Evolutionary conservation across 2,888 invertebrate genomes (phyloP), one percentile per base, ranked within the genome.

Genomic region (Acleris laterana): DNA sequence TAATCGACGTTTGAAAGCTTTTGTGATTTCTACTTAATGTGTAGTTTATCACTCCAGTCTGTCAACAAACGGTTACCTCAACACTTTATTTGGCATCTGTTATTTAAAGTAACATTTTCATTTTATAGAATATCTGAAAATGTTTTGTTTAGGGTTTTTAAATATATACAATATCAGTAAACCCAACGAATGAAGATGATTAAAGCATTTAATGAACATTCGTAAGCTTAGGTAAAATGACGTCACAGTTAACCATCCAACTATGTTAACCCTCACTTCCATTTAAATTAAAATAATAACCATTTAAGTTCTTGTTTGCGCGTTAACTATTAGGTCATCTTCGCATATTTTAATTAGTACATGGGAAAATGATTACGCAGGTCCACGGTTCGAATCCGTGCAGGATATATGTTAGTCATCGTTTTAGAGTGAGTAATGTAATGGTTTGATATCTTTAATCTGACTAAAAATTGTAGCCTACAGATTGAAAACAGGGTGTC

Each of bases 321-420:
- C 42, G 38, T 62, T 48, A 64, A 63, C 48, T 60, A 74, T 77
- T 75, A 77, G 72, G 73, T 78, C 75, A 77, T 74, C 74, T 68
- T 38, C 61, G 68, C 69, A 66, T 70, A 72, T 69, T 63, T 71
- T 69, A 57, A 62, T 72, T 69, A 60, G 68, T 73, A 68, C 71
- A 76, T 73, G 72, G 73, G 74, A 73, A 74, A 74, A 68, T 52
- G 60, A 67, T 74, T 75, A 72, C 58, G 66, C 71, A 70, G 60
- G 70, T 73, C 68, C 73, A 70, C 77, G 74, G 72, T 77, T 76
- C 69, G 69, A 72, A 72, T 73, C 78, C 58, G 42, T 57, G 38
- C 82, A 83, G 82, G 82, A 82, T 76, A 80, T 59, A 57, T 74
- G 74, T 80, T 78, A 79, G 78, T 85, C 83, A 86, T 82, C 70